Evolutionary conservation across 1,140 invertebrate genomes (phyloP), one percentile per base, ranked within the genome.

Genomic region (Ephestia elutella): DNA sequence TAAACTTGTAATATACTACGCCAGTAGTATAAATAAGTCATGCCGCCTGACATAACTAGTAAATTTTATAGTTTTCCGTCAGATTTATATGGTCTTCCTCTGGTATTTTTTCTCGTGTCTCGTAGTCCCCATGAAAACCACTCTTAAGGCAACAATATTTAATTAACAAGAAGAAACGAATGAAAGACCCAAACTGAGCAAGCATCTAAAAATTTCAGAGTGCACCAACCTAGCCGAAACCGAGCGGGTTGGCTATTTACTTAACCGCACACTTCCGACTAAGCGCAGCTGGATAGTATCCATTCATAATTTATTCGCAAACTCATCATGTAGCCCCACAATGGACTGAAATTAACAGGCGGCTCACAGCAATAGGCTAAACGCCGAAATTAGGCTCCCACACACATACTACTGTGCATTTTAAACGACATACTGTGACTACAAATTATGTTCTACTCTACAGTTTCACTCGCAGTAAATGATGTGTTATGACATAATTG

Each of bases 251-350:
- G n/a, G 38, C 38, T 44, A 44, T 44, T 44, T 44, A 44, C 38
- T 44, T 44, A 44, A n/a, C 38, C 38, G 38, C 38, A 44, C 13
- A 44, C 38, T 44, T 44, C 38, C 38, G 38, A 44, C 38, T 44
- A 15, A 44, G 38, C 38, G 38, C 38, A 44, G 38, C 38, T 35
- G n/a, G 13, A 44, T 44, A 9, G 38, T 44, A 44, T 32, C 30
- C 30, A 32, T 44, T 44, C 38, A 44, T 44, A 44, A 44, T 44
- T 44, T 44, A 44, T 44, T 44, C 38, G 38, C 38, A 44, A 44
- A 44, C 38, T 44, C 38, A 44, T 44, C 38, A 44, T 44, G 38
- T 44, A 15, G 38, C 38, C 15, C 15, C 38, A 44, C 38, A 44
- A 44, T 44, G 38, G 38, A 44, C 38, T 13, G 38, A 44, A 44